Evolutionary conservation across 2,888 invertebrate genomes (phyloP).

Genomic region (Tipula unca): DNA sequence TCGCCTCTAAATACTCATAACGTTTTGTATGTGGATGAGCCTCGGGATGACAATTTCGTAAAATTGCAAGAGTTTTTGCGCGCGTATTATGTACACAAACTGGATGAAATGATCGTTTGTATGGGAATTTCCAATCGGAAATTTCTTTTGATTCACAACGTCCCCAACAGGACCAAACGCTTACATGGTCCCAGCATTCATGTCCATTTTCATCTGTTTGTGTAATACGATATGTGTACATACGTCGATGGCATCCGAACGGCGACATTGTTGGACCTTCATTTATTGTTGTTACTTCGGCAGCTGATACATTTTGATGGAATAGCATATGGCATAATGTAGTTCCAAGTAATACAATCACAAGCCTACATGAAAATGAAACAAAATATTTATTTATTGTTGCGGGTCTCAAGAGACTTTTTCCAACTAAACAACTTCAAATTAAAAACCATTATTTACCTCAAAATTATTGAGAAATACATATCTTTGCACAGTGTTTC

Average conservation of each 20-base stretch:
- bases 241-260: slow-evolving; percentile 56
- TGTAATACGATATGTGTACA: slow-evolving; percentile 58
- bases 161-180: slow-evolving; percentile 72
- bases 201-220: slow-evolving; percentile 41
- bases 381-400: neutral
- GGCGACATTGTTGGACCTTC: slow-evolving; percentile 41
- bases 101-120: slow-evolving; percentile 75
- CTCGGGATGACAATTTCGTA: slow-evolving; percentile 68
- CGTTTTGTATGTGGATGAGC: slow-evolving; percentile 58
- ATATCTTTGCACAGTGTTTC: neutral
- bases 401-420: neutral
- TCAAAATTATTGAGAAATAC: neutral
- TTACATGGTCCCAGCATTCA: slow-evolving; percentile 66
- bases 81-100: slow-evolving; percentile 74
- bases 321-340: neutral
- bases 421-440: neutral
- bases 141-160: slow-evolving; percentile 79
- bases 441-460: neutral
- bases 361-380: neutral
- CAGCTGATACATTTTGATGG: neutral
- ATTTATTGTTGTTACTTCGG: slow-evolving; percentile 35
- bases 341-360: neutral
- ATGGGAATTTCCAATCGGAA: slow-evolving; percentile 83
- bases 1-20: slow-evolving; percentile 71
- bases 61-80: slow-evolving; percentile 52